Base-by-base conservation (phyloP, 2,797 vertebrate genomes). In the Cynopterus sphinx region DNA sequence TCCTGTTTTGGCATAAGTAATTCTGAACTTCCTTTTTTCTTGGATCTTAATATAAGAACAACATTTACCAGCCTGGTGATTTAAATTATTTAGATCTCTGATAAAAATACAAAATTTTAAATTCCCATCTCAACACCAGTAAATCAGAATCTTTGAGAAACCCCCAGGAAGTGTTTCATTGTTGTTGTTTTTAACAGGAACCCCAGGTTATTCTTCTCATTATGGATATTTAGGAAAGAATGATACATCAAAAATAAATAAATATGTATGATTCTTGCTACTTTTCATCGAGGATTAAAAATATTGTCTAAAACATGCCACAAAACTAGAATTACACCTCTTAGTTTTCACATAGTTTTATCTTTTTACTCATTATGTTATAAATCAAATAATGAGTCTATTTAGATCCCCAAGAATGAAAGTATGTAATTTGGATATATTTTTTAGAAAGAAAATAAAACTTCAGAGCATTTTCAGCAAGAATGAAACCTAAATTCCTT, bases 101-200 rank as follows among this genome's bases (percentile, higher is more conserved):
- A 77, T 68, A 91, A 59, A n/a, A 93, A 65, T 39, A 65, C 24
- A 94, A 87, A 73, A 77, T 84, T 43, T 10, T 41, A 93, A 26
- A 9, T 26, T 24, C 8, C 6, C 3, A 71, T 81, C 33, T 24
- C 19, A 92, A 78, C 71, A 26, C 41, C 24, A 59, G 17, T 71
- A 92, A 92, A 26, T 75, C 33, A 96, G 33, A 94, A 77, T 90
- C 13, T 90, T 24, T 65, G 79, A 86, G 51, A 82, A 78, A 73
- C 31, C 1, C 24, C 26, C 10, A n/a, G 51, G 19, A 84, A 87
- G 10, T 87, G 36, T 51, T 51, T 65, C 49, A 12, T 31, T 33
- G 31, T 22, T 81, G 7, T 31, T 36, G 81, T 65, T 94, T 94
- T 90, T 67, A 91, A 59, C 22, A 74, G n/a, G 6, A 16, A 31